A percentile compares a stretch with the other conserved stretches of the same genome.
Conservation (phyloP, 2,797 vertebrate genomes). For the Oryzias sinensis region DNA sequence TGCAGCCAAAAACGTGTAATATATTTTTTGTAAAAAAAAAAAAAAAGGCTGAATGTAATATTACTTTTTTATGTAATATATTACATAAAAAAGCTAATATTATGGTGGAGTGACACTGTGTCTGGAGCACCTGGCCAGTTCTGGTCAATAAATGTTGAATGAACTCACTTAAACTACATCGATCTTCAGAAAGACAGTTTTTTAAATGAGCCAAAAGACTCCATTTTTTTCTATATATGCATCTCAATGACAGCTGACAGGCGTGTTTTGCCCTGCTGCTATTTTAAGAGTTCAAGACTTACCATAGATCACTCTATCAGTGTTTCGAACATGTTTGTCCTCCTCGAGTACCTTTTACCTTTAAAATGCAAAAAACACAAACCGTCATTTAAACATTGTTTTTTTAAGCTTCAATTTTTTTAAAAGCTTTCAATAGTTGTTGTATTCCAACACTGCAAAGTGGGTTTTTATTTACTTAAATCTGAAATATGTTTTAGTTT, state of each 20-base stretch:
- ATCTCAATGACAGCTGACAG: conserved; percentile 3
- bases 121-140: conserved; percentile 1
- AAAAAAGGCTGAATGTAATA: no score
- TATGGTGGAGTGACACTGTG: neutral
- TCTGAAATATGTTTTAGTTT: no score
- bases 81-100: no score
- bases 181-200: conserved; percentile 14
- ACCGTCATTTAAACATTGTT: no score
- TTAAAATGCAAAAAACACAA: conserved; percentile 2
- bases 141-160: conserved; percentile 4
- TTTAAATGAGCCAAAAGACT: neutral
- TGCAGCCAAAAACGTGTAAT: no score
- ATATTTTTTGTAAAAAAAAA: no score
- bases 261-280: conserved; percentile 2
- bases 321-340: neutral
- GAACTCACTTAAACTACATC: conserved; percentile 1
- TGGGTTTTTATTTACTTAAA: no score
- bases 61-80: no score
- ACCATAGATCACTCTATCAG: neutral
- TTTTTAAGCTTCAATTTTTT: no score
- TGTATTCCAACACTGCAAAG: no score
- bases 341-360: neutral
- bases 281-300: conserved; percentile 17
- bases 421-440: no score
- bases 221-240: conserved; percentile 20